Percentiles rank a stretch among this genome's conserved stretches.
Evolutionary conservation across 2,888 invertebrate genomes (phyloP).

Genomic region (Plebejus argus): DNA sequence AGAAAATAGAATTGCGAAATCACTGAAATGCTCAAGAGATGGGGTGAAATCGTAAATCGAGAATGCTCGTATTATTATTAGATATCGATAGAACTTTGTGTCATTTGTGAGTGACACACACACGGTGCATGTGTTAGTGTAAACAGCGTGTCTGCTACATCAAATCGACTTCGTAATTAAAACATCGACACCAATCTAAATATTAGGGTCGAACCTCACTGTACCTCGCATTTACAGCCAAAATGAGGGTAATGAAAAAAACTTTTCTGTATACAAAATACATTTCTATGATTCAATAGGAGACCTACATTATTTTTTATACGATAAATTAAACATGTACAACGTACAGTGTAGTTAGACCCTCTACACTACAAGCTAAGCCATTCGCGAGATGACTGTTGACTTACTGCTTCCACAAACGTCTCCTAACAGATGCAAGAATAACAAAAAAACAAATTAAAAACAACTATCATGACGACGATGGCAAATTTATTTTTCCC

Average conservation of each 20-base stretch:
- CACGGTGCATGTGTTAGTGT: slow-evolving; percentile 44
- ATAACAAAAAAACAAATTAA: slow-evolving; percentile 73
- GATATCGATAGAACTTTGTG: slow-evolving; percentile 34
- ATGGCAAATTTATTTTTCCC: slow-evolving; percentile 56
- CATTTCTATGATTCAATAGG: too few relatives aligned
- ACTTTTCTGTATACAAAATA: too few relatives aligned
- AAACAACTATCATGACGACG: slow-evolving; percentile 67
- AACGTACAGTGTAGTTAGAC: slow-evolving; percentile 50
- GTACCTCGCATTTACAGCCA: neutral
- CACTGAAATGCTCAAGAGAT: slow-evolving; percentile 4
- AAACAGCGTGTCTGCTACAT: slow-evolving; percentile 35
- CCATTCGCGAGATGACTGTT: slow-evolving; percentile 72
- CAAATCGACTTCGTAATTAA: neutral
- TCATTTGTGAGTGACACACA: too few relatives aligned
- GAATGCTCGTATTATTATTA: neutral
- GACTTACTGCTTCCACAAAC: slow-evolving; percentile 81
- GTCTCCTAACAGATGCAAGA: slow-evolving; percentile 81
- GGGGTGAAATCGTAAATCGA: neutral
- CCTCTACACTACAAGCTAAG: slow-evolving; percentile 70
- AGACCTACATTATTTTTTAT: too few relatives aligned
- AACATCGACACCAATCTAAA: slow-evolving; percentile 24
- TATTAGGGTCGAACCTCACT: slow-evolving; percentile 10
- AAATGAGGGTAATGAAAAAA: too few relatives aligned
- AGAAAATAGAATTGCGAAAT: neutral
- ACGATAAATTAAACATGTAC: too few relatives aligned